phyloP scores from a whole-genome alignment of 2,888 invertebrate species.

The Exephanes ischioxanthus region DNA sequence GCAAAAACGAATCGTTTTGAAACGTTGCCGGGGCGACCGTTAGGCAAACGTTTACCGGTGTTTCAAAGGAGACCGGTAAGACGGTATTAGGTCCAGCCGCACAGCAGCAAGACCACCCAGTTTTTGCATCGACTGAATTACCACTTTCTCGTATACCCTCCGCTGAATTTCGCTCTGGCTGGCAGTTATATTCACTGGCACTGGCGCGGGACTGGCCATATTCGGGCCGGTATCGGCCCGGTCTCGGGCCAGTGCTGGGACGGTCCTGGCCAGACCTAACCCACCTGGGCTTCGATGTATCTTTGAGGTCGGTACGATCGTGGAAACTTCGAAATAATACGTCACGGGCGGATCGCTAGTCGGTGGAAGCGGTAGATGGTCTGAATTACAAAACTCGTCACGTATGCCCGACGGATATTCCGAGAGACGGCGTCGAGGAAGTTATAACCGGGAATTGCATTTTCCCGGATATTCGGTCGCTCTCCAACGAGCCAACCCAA shows the following conservation, averaged over 20 bases:
- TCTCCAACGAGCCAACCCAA: background rate
- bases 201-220: no score
- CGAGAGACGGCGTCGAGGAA: conserved; percentile 30
- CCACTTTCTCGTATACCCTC: background rate
- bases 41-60: conserved; percentile 55
- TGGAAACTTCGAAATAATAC: conserved; percentile 72
- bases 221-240: no score
- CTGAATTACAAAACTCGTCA: conserved; percentile 74
- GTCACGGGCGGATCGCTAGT: conserved; percentile 69
- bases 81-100: conserved; percentile 16
- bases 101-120: conserved; percentile 9
- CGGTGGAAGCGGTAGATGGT: background rate
- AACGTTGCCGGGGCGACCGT: conserved; percentile 36
- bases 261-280: no score
- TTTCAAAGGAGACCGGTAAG: conserved; percentile 37
- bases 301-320: background rate
- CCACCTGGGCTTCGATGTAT: background rate
- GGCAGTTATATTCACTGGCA: no score
- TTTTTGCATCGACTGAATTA: background rate
- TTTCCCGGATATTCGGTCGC: conserved; percentile 62
- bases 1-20: conserved; percentile 29
- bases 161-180: no score
- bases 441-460: conserved; percentile 66
- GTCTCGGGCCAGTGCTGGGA: no score
- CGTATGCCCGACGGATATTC: conserved; percentile 71